A percentile compares a stretch with the other conserved stretches of the same genome.
Evolutionary conservation across 2,113 vertebrate species (phyloP).

Genomic region (Menura novaehollandiae): DNA sequence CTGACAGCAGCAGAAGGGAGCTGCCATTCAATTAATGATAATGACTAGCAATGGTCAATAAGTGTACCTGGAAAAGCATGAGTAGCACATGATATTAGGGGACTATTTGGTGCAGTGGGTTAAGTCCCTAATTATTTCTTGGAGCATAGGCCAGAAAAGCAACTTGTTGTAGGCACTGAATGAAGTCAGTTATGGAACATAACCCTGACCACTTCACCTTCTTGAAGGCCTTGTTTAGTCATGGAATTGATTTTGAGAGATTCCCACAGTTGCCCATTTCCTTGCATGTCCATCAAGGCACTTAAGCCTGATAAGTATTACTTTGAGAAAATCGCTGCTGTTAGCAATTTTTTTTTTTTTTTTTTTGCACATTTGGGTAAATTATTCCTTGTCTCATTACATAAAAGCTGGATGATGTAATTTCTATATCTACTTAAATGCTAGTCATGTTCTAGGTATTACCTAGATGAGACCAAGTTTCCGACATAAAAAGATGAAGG

Average conservation of each 20-base stretch:
- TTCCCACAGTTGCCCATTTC: background rate
- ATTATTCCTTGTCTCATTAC: background rate
- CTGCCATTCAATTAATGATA: background rate
- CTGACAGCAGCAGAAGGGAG: conserved; percentile 2
- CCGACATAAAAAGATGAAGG: background rate
- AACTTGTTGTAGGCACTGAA: background rate
- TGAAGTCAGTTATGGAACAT: background rate
- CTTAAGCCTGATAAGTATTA: background rate
- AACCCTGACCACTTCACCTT: background rate
- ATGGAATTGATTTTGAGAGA: background rate
- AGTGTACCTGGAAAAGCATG: background rate
- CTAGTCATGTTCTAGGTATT: background rate
- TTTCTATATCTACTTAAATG: background rate
- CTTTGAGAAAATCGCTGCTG: background rate
- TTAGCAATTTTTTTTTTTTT: background rate
- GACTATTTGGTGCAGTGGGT: background rate
- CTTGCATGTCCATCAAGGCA: background rate
- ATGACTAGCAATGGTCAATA: background rate
- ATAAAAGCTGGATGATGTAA: background rate
- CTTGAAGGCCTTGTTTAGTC: background rate
- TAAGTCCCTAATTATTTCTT: background rate
- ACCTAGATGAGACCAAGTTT: background rate
- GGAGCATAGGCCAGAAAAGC: background rate
- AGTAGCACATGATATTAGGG: background rate
- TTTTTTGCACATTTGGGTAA: background rate